These are phyloP conservation scores for Pantherophis alleghaniensis DNA, from an alignment of 2,797 vertebrate genomes.

Conservation along the genomic window DNA sequence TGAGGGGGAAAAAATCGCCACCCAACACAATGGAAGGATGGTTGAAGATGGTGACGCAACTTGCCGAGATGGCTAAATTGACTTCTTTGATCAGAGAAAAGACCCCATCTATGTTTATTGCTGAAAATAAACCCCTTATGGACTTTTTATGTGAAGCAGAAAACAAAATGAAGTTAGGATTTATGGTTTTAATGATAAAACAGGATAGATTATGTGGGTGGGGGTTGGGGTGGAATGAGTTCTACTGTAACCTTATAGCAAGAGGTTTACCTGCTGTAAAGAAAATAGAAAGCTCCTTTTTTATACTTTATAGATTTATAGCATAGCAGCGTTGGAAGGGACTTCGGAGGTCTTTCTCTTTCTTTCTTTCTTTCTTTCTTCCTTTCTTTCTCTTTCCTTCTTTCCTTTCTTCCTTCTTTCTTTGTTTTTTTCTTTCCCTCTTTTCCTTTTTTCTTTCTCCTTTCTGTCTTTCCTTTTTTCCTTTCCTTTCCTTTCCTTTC, in stretches of 20 bases:
- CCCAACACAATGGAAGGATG: not conserved
- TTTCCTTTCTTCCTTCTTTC: too few relatives aligned
- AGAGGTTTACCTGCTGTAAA: not conserved
- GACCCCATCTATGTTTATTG: not conserved
- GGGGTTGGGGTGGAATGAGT: not conserved
- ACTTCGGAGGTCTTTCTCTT: not conserved
- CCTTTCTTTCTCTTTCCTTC: too few relatives aligned
- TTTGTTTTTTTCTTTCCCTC: not conserved
- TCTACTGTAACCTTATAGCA: not conserved
- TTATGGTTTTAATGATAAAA: not conserved
- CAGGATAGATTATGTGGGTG: not conserved
- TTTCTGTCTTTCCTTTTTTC: too few relatives aligned
- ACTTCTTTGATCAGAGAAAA: not conserved
- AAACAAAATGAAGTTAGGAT: not conserved
- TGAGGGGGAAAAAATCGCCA: rapidly evolving
- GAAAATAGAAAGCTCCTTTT: not conserved
- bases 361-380: rapidly evolving
- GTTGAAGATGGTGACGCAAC: not conserved
- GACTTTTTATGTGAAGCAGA: not conserved
- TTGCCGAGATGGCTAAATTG: not conserved
- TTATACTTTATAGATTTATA: not conserved
- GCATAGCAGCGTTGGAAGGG: not conserved
- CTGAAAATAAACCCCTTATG: not conserved
- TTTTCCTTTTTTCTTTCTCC: too few relatives aligned
- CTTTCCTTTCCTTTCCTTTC: too few relatives aligned